phyloP scores from a whole-genome alignment of 2,888 invertebrate species.

The Frankliniella fusca region DNA sequence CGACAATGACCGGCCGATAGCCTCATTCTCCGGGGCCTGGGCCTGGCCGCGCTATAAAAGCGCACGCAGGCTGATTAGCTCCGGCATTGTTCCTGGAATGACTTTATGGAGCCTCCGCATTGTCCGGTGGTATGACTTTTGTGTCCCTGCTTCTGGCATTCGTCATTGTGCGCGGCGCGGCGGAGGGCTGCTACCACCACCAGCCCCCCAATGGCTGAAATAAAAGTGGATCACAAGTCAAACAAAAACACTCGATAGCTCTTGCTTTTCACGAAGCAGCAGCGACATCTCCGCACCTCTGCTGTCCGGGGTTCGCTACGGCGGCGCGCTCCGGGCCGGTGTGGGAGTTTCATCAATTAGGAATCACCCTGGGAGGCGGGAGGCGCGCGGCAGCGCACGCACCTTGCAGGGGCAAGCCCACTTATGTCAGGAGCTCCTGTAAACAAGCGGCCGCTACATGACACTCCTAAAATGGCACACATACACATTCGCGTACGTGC shows the following conservation, averaged over 20 bases:
- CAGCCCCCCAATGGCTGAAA: no score
- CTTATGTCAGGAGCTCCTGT: neutral
- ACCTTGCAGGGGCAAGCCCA: neutral
- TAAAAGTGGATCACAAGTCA: no score
- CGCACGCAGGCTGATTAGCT: neutral
- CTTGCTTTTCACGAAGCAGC: no score
- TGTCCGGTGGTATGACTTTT: neutral
- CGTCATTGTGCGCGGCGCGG: neutral
- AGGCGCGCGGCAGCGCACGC: no score
- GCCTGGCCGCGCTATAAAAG: neutral
- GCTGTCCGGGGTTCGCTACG: no score
- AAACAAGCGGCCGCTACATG: neutral
- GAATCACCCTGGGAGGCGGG: no score
- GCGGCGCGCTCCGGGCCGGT: no score
- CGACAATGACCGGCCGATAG: constrained; percentile 1
- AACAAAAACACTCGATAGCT: no score
- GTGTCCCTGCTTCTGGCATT: neutral
- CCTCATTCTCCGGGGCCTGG: neutral
- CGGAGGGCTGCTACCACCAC: no score
- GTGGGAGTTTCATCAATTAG: no score
- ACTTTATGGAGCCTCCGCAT: neutral
- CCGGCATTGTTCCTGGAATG: constrained; percentile 4
- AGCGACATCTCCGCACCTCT: no score
- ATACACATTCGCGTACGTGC: neutral
- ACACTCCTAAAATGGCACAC: neutral